Evolutionary conservation across 2,113 vertebrate genomes (phyloP), one percentile per base, ranked within the genome.

Genomic region (Bagarius yarrelli): DNA sequence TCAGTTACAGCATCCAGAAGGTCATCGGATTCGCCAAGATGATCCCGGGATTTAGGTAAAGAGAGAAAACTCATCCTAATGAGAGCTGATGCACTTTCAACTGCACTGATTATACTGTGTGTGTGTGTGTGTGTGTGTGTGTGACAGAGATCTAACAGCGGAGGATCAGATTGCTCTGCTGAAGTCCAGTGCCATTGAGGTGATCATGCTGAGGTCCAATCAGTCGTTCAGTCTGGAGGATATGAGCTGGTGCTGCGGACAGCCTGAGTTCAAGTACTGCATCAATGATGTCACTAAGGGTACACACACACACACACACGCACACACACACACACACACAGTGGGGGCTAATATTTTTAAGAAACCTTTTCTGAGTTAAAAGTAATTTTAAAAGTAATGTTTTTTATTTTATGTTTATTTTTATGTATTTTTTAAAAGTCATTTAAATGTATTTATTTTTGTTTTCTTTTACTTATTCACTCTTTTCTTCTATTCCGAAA

Each of bases 1-100:
- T 99, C 86, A 98, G 96, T 88, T 99, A 98, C 87, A 99, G 98
- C 89, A 99, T 99, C 79, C 96, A 99, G 90, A 98, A 98, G 88
- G 96, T 99, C 78, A 96, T 98, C 0, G 95, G 96, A 83, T 99
- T 99, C 83, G 97, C 97, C 85, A 99, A 99, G 88, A 98, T 96
- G 96, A 98, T 99, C 87, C 97, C 97, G 0, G 97, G 97, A 0
- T 99, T 99, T 94, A 97, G 94, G 97, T 99, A 85, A 85, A 91
- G 16, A 9, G 25, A 36, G 25, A 6, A 30, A 30, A 1, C 25
- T 63, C 36, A 40, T 3, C 36, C 36, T 40, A 4, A 40, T 40
- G 3, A 40, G 36, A 40, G 36, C 3, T 40, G 36, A 40, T 4
- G 36, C 36, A 40, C 36, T 40, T 40, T 6, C 36, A 40, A 40